Evolutionary conservation across 2,888 invertebrate genomes (phyloP).

Genomic region (Gymnosoma rotundatum): DNA sequence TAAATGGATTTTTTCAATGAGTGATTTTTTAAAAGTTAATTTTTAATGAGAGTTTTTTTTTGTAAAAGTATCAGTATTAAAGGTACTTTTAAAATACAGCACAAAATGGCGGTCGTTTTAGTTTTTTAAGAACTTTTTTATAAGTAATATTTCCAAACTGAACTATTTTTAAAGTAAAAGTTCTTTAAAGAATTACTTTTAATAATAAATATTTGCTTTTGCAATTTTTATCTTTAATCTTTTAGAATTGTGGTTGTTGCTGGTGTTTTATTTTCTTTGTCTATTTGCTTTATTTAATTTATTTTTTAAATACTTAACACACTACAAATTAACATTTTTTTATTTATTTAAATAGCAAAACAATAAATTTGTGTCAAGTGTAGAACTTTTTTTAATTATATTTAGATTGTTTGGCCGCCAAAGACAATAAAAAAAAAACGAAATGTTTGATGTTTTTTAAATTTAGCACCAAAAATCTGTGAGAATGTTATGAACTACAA

Average conservation of each 20-base stretch:
- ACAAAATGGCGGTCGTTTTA: too few relatives aligned
- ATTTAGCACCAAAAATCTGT: neutral
- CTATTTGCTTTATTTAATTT: neutral
- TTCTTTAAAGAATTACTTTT: too few relatives aligned
- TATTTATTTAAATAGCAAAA: constrained; percentile 27
- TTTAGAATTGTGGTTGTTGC: neutral
- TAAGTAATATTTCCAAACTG: too few relatives aligned
- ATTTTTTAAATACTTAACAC: constrained; percentile 7
- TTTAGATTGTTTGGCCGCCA: constrained; percentile 29
- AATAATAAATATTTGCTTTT: too few relatives aligned
- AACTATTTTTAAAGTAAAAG: too few relatives aligned
- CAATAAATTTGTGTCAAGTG: constrained; percentile 55
- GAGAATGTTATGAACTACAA: neutral
- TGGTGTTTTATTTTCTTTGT: neutral
- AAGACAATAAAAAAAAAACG: constrained; percentile 10
- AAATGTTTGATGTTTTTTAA: constrained; percentile 30
- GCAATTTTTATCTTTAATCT: neutral
- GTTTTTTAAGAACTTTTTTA: too few relatives aligned
- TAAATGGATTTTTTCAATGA: too few relatives aligned
- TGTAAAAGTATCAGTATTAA: too few relatives aligned
- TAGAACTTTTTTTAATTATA: constrained; percentile 15
- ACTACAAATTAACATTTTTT: constrained; percentile 13
- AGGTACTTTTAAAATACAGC: too few relatives aligned
- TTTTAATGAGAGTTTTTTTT: too few relatives aligned
- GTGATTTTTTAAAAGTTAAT: too few relatives aligned